phyloP scores from a whole-genome alignment of 1,140 invertebrate species.

The Eueides isabella region DNA sequence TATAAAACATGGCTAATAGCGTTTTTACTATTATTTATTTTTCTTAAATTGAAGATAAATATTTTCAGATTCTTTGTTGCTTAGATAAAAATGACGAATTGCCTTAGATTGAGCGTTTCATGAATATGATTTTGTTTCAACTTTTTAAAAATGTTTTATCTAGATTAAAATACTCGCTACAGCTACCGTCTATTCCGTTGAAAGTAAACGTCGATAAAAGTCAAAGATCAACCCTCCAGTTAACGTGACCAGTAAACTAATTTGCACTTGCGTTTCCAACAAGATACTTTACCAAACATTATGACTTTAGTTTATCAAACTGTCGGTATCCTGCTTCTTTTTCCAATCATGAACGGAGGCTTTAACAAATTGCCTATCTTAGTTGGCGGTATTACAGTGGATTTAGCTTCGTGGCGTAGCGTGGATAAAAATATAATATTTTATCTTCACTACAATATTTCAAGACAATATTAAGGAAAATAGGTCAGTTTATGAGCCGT shows the following conservation, averaged over 20 bases:
- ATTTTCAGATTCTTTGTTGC: background rate
- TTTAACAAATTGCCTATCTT: constrained; percentile 57
- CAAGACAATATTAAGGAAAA: background rate
- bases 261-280: constrained; percentile 35
- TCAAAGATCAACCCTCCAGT: constrained; percentile 52
- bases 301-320: constrained; percentile 67
- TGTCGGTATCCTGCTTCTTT: constrained; percentile 51
- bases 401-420: constrained; percentile 2
- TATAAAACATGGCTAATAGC: background rate
- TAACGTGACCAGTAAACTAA: constrained; percentile 61
- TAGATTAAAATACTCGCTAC: background rate
- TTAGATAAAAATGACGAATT: background rate
- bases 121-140: background rate
- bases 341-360: constrained; percentile 47
- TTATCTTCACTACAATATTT: constrained; percentile 5
- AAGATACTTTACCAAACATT: constrained; percentile 55
- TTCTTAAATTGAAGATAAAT: background rate
- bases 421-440: background rate
- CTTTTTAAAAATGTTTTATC: background rate
- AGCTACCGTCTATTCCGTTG: background rate
- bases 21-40: constrained; percentile 50
- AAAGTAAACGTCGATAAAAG: constrained; percentile 58
- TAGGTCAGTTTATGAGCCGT: background rate
- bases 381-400: constrained; percentile 10
- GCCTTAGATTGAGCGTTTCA: background rate